Percentiles rank a stretch among this genome's conserved stretches.
phyloP scores from a whole-genome alignment of 2,888 invertebrate species.

The Chironomus tentans region DNA sequence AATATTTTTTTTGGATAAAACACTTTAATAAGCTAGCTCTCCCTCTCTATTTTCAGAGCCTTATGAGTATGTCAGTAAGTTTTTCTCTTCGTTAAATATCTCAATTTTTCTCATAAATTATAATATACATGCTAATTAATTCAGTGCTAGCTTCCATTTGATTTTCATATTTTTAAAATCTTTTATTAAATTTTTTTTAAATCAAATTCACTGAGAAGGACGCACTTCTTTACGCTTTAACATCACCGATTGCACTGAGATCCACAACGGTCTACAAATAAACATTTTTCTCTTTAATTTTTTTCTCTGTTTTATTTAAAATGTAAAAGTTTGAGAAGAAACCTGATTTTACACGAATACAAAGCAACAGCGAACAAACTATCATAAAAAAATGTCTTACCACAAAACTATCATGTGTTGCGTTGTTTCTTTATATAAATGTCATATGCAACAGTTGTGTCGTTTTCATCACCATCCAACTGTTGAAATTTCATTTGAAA shows the following conservation, averaged over 20 bases:
- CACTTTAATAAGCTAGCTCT: too few species aligned
- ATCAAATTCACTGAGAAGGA: neutral
- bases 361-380: neutral
- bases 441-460: neutral
- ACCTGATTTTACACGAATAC: slow-evolving; percentile 9
- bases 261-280: neutral
- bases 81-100: neutral
- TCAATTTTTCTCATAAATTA: slow-evolving; percentile 10
- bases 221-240: slow-evolving; percentile 23
- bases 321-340: neutral
- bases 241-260: slow-evolving; percentile 24
- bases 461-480: neutral
- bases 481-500: too few species aligned
- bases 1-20: too few species aligned
- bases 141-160: slow-evolving; percentile 20
- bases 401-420: neutral
- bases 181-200: neutral
- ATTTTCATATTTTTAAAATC: neutral
- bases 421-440: neutral
- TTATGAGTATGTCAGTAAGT: neutral
- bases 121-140: slow-evolving; percentile 23
- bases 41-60: too few species aligned
- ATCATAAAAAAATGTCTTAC: neutral
- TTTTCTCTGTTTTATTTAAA: neutral
- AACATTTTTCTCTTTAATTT: slow-evolving; percentile 3